Evolutionary conservation across 2,888 invertebrate genomes (phyloP), one percentile per base, ranked within the genome.

Genomic region (Noctua janthe): DNA sequence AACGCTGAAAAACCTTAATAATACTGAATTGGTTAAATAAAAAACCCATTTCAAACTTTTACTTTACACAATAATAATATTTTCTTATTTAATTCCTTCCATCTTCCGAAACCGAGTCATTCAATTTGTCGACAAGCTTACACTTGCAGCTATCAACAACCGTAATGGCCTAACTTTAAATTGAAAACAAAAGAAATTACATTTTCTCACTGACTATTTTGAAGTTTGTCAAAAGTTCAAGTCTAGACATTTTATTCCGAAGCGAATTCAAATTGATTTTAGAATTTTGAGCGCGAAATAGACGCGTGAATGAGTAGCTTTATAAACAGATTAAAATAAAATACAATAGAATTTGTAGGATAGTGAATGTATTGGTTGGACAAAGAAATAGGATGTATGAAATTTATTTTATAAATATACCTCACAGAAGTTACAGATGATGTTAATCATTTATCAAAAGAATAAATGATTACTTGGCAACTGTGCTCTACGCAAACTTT

Each of bases 221-320:
- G 17, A 71, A 67, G 39, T 51, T 82, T 76, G 73, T 49, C 35
- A 72, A 29, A 75, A 71, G 13, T 62, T 0, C 0, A 54, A 80
- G 71, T 78, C 76, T 84, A 86, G 82, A 84, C 11, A 11, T 39
- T 8, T 76, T 59, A 74, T 62, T n/a, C 80, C 39, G 71, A 76
- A 62, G 6, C 76, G 71, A 79, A 79, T 78, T 75, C 67, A 59
- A 85, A 85, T 87, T 51, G 74, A 78, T 83, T 81, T 43, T 74
- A 73, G 13, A n/a, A 84, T 79, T 74, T 29, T 72, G 59, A 39
- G 17, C 71, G 71, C 49, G 51, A 74, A 85, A 82, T 79, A 86
- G 81, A 77, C 80, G 74, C 74, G 71, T 83, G 80, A 87, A 72
- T 84, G 11, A 69, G 43, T 15, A 17, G 70, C 69, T 80, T 77